Base-by-base conservation (phyloP, 2,113 vertebrate species). In the Plotosus lineatus region DNA sequence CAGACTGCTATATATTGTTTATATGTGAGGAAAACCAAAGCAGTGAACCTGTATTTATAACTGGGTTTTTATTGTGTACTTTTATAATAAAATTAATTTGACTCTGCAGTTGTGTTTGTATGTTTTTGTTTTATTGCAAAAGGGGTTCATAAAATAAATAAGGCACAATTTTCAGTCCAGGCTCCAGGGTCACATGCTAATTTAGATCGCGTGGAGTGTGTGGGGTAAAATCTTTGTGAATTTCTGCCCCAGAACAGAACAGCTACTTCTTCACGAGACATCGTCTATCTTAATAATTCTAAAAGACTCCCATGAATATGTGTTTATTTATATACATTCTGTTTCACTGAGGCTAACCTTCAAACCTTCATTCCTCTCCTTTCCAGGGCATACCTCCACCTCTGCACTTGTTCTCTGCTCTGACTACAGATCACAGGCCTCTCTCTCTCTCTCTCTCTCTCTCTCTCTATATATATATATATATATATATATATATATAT, bases 71-170 rank as follows among this genome's bases (percentile, higher is more conserved):
- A 75, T 84, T 80, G 82, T 12, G 82, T 82, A 63, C 83, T 78
- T 87, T 87, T 89, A 89, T 90, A 89, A 90, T 88, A 88, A 92
- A 92, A 92, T 61, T 40, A 10, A 79, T 79, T 78, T 15, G 44
- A 38, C 46, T 85, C 86, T 89, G 4, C 11, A 60, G 61, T 46
- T 19, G 26, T 65, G 46, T 40, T 66, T 74, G 10, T 26, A 9
- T 46, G n/a, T 48, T 40, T 17, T 68, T 19, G 26, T 17, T 3
- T 23, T 4, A 23, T 0, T 51, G n/a, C n/a, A 36, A 31, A 21
- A 6, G 17, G 12, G 15, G 23, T 31, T 74, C 11, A 36, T n/a
- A 23, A 6, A 3, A 50, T n/a, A 2, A 15, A 46, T 50, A 50
- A 46, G 1, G 15, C 17, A 21, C 3, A 26, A 31, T 10, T 72